Evolutionary conservation across 2,888 invertebrate species (phyloP), one percentile per base, ranked within the genome.

Genomic region (Colletes collaris): DNA sequence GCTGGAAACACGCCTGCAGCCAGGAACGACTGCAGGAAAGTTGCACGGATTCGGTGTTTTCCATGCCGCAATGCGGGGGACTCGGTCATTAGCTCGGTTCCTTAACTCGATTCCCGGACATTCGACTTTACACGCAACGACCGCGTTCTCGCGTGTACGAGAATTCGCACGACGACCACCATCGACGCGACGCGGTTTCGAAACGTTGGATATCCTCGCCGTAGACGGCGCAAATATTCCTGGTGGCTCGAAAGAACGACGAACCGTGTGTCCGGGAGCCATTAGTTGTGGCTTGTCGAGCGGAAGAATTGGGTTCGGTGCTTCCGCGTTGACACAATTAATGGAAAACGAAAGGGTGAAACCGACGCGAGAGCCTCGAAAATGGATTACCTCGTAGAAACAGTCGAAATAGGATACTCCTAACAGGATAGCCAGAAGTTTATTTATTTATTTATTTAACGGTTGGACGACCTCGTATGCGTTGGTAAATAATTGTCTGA

Each of bases 61-160:
- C 69, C 55, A 40, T 85, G 73, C 75, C 85, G 86, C 85, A 85
- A 77, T 85, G 86, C 86, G 63, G 85, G 27, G 55, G 71, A 65
- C 49, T 49, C 35, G 49, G 56, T 79, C 76, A 68, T 81, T 79
- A 78, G 35, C 37, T 40, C 16, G 55, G 65, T 27, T 67, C 50
- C 62, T 53, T n/a, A 49, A 10, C 56, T 35, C 19, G 55, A n/a
- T 27, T 60, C 52, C 53, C 16, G 58, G 55, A 52, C 50, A 10
- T 63, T 65, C 19, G 27, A 27, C 59, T 35, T n/a, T 49, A 62
- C 83, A 83, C 70, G 83, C 80, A 68, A 83, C 37, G 16, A 2
- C 52, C 1, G 40, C 0, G 60, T 65, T 52, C 67, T 80, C 59
- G 78, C 78, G 73, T 72, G 66, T 64, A 44, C 58, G 44, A 11